Evolutionary conservation across 2,888 invertebrate genomes (phyloP), one percentile per base, ranked within the genome.

Genomic region (Lissocephala sabroskyi): DNA sequence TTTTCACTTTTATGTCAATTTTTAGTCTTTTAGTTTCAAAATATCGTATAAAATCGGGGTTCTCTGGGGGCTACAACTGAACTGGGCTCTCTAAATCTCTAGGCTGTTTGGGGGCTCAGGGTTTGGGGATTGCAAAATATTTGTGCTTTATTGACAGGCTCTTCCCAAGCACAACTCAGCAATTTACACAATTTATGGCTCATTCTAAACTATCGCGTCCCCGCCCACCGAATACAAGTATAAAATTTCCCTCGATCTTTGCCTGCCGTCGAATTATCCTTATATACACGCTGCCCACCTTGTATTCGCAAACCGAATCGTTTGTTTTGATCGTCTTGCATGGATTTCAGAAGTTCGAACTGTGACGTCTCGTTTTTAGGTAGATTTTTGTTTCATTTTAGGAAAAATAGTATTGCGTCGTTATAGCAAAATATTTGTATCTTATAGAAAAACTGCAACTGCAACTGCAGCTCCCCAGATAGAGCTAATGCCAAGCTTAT

Each of bases 1-100:
- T 39, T 48, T 59, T 56, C 49, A 17, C n/a, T n/a, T 41, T 42
- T 45, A 37, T 35, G 26, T 43, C 9, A 37, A 44, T 44, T 53
- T 51, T 57, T 50, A 68, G 61, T 68, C 61, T 64, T 74, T 60
- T 68, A 66, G 57, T 65, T 67, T 40, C 62, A 56, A 65, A 70
- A 55, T 58, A 66, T 66, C 59, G 59, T 59, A 52, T 58, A 59
- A 45, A 45, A 41, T 14, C 3, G 3, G 5, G 13, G 13, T 23
- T 5, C 23, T 23, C 7, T 23, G n/a, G n/a, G n/a, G n/a, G n/a
- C n/a, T n/a, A n/a, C n/a, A n/a, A n/a, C n/a, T n/a, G n/a, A n/a
- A n/a, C n/a, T n/a, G n/a, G n/a, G n/a, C n/a, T n/a, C n/a, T n/a
- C n/a, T n/a, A n/a, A n/a, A n/a, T n/a, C n/a, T n/a, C n/a, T n/a